Percentiles rank a stretch among this genome's conserved stretches.
These are phyloP conservation scores for Aphidoletes aphidimyza DNA, from an alignment of 2,888 invertebrate genomes.

Conservation along the genomic window DNA sequence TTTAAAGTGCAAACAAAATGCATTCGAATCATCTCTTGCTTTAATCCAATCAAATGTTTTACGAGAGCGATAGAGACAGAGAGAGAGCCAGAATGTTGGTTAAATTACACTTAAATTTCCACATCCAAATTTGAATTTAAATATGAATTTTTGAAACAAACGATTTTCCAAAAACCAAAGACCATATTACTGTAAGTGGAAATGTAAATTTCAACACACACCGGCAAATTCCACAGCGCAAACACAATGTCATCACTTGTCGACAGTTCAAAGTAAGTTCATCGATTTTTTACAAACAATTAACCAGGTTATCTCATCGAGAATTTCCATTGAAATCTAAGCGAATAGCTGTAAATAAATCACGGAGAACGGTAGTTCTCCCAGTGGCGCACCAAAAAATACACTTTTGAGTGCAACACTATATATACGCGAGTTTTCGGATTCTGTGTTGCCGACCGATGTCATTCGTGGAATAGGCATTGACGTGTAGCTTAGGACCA, in stretches of 20 bases:
- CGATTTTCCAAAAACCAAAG: not conserved
- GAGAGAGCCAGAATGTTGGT: not conserved
- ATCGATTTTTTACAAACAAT: not conserved
- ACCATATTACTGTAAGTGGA: not conserved
- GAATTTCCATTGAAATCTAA: too few species aligned
- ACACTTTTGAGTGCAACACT: not conserved
- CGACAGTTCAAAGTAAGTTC: too few species aligned
- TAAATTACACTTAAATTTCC: not conserved
- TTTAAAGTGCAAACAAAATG: not conserved
- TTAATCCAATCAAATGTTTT: not conserved
- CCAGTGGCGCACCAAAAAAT: too few species aligned
- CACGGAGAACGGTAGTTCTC: too few species aligned
- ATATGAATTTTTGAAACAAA: not conserved
- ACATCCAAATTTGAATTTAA: not conserved
- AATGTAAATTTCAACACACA: not conserved
- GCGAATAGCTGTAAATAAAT: too few species aligned
- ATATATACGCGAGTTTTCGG: too few species aligned
- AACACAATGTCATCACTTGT: too few species aligned
- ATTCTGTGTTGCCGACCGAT: too few species aligned
- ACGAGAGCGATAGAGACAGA: too few species aligned
- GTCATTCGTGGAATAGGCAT: too few species aligned
- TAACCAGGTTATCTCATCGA: too few species aligned
- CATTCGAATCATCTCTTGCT: not conserved
- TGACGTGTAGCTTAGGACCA: too few species aligned
- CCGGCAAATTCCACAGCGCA: not conserved